A percentile compares a stretch with the other conserved stretches of the same genome.
Evolutionary conservation across 1,140 invertebrate genomes (phyloP).

Genomic region (Xylocopa sonorina): DNA sequence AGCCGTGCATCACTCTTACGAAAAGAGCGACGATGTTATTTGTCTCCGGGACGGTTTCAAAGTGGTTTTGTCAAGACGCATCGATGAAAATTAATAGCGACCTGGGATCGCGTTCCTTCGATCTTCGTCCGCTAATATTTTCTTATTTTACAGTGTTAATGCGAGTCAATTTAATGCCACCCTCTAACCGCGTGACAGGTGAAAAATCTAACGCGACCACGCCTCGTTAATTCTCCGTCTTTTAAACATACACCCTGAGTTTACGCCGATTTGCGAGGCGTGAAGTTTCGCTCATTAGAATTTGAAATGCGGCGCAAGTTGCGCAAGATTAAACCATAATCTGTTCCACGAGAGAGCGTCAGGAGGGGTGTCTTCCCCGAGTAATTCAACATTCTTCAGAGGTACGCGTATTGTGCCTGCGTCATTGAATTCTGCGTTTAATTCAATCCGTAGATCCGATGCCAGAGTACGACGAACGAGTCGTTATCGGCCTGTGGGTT

Average conservation of each 20-base stretch:
- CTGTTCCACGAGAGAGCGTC: background rate
- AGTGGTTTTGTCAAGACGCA: constrained; percentile 58
- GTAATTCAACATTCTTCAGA: background rate
- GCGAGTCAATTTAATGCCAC: background rate
- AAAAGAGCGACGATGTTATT: constrained; percentile 59
- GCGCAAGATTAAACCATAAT: constrained; percentile 33
- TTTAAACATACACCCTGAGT: background rate
- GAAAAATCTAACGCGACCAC: background rate
- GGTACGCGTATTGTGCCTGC: background rate
- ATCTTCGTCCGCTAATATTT: constrained; percentile 46
- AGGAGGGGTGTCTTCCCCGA: background rate
- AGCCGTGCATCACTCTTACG: constrained; percentile 59
- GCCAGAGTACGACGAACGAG: no score
- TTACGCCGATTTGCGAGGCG: constrained; percentile 1
- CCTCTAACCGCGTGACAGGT: background rate
- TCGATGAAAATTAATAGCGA: constrained; percentile 61
- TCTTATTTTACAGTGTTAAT: constrained; percentile 35
- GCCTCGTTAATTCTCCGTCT: background rate
- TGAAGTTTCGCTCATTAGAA: constrained; percentile 33
- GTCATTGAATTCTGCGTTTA: background rate
- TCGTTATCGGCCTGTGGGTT: background rate
- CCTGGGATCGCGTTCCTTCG: constrained; percentile 34
- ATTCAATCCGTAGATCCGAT: background rate
- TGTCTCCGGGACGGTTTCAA: constrained; percentile 56
- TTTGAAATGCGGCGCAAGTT: constrained; percentile 22